phyloP scores from a whole-genome alignment of 2,797 vertebrate genomes.

The Rachycentron canadum region DNA sequence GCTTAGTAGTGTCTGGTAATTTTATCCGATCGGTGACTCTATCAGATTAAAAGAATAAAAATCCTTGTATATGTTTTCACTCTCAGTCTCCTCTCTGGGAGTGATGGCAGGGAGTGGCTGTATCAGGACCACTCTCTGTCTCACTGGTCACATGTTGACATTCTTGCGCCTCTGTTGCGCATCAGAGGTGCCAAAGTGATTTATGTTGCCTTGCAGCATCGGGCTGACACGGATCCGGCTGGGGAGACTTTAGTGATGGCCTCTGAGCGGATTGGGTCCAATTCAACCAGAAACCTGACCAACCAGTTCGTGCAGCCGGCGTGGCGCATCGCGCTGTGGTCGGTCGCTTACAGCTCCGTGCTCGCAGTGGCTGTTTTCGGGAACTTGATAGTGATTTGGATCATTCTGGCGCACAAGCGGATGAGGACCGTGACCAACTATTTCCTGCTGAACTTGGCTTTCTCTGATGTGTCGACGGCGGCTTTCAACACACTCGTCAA shows the following conservation, averaged over 20 bases:
- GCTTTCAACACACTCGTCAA: slow-evolving; percentile 96
- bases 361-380: slow-evolving; percentile 92
- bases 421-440: slow-evolving; percentile 97
- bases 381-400: slow-evolving; percentile 95
- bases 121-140: slow-evolving; percentile 34
- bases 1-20: background rate
- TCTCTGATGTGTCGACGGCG: slow-evolving; percentile 93
- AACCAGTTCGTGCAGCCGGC: slow-evolving; percentile 94
- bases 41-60: no score
- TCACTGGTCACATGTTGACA: slow-evolving; percentile 34
- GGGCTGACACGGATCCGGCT: background rate
- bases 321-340: slow-evolving; percentile 95
- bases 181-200: slow-evolving; percentile 26
- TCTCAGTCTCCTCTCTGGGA: background rate
- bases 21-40: background rate
- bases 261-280: slow-evolving; percentile 59
- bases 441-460: slow-evolving; percentile 94
- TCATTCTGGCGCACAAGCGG: slow-evolving; percentile 93
- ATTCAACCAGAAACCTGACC: slow-evolving; percentile 81
- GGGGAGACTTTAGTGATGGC: slow-evolving; percentile 64
- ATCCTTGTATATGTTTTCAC: background rate
- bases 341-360: slow-evolving; percentile 90
- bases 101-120: background rate
- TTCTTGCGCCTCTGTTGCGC: slow-evolving; percentile 2
- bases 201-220: slow-evolving; percentile 1